These are phyloP conservation scores for Oncopeltus fasciatus DNA, from an alignment of 1,140 invertebrate genomes.

Conservation along the genomic window DNA sequence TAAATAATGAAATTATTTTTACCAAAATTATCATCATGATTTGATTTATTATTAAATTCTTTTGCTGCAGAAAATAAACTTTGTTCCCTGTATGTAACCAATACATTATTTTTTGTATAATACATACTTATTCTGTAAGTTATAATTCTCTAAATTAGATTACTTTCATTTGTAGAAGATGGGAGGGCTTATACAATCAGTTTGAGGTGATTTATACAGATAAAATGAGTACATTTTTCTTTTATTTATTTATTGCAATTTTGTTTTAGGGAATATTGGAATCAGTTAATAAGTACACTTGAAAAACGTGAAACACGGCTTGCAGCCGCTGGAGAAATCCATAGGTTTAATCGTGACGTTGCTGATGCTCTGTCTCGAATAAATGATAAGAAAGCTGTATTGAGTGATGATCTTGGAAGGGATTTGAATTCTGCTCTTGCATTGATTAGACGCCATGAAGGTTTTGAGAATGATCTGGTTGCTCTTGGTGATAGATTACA, in stretches of 20 bases:
- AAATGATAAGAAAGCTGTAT: slow-evolving; percentile 68
- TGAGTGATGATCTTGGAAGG: slow-evolving; percentile 70
- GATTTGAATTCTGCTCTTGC: slow-evolving; percentile 78
- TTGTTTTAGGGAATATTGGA: slow-evolving; percentile 55
- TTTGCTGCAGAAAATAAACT: no score
- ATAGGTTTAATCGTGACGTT: slow-evolving; percentile 90
- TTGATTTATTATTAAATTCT: no score
- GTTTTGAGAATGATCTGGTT: slow-evolving; percentile 87
- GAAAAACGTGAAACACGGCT: slow-evolving; percentile 72
- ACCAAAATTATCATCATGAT: no score
- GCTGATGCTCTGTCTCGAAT: slow-evolving; percentile 82
- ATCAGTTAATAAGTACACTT: slow-evolving; percentile 70
- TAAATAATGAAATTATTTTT: no score
- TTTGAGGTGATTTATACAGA: no score
- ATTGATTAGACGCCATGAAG: slow-evolving; percentile 75
- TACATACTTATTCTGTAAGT: no score
- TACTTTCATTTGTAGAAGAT: no score
- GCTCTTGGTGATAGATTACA: slow-evolving; percentile 86
- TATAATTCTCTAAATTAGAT: no score
- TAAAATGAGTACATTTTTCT: no score
- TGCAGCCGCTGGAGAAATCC: slow-evolving; percentile 85
- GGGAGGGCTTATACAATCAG: no score
- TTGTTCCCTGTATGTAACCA: no score
- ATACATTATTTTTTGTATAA: not conserved
- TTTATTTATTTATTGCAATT: not conserved